Conservation (phyloP, 1,140 invertebrate genomes). For the Cephus cinctus region DNA sequence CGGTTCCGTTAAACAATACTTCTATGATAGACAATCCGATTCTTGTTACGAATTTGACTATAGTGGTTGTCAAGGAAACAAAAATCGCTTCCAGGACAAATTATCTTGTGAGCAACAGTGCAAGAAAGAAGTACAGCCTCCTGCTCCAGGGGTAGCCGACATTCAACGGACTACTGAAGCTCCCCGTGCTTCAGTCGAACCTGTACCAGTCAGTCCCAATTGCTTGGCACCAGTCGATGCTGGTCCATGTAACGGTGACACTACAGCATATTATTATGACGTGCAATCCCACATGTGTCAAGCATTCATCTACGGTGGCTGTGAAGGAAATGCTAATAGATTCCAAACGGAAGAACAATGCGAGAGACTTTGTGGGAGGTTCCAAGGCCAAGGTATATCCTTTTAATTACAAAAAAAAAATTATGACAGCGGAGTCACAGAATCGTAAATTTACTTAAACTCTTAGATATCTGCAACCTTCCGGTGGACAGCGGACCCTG, state of each 20-base stretch:
- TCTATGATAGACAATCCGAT: constrained; percentile 68
- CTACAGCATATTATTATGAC: constrained; percentile 77
- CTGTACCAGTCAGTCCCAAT: constrained; percentile 44
- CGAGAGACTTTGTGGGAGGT: constrained; percentile 73
- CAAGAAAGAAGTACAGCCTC: constrained; percentile 18
- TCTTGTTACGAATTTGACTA: constrained; percentile 70
- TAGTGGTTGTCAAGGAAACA: constrained; percentile 71
- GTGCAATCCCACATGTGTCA: constrained; percentile 59
- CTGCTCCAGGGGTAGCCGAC: not conserved
- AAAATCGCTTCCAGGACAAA: constrained; percentile 62
- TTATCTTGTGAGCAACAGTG: constrained; percentile 54
- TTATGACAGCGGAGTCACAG: too few species aligned
- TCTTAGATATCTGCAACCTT: constrained; percentile 63
- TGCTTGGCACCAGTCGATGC: constrained; percentile 65
- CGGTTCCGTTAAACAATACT: constrained; percentile 67
- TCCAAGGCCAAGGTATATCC: constrained; percentile 67
- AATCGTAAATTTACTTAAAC: constrained; percentile 7
- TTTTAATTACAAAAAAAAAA: constrained; percentile 4
- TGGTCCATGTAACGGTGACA: constrained; percentile 69
- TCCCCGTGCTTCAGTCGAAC: not conserved
- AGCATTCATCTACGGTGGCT: constrained; percentile 78
- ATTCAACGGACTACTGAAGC: not conserved
- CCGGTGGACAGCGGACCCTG: constrained; percentile 70
- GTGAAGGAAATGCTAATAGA: constrained; percentile 81
- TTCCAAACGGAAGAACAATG: constrained; percentile 80